Conservation (phyloP, 2,797 vertebrate species). For the Leptoclinus maculatus region DNA sequence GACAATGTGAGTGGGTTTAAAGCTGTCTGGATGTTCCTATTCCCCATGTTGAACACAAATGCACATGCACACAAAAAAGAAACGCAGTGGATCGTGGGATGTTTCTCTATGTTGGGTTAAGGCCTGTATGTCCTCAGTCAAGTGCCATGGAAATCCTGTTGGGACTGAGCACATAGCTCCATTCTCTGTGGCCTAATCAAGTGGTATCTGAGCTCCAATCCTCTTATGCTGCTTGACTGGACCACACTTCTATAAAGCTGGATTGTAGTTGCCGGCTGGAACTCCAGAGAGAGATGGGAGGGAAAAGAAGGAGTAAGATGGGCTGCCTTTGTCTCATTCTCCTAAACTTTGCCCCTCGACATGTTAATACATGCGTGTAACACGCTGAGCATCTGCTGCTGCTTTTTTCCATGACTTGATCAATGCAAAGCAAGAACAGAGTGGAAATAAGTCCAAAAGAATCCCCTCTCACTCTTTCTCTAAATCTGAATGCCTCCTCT, state of each 20-base stretch:
- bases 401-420: slow-evolving; percentile 31
- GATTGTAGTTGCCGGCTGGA: slow-evolving; percentile 31
- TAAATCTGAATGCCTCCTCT: slow-evolving; percentile 27
- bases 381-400: slow-evolving; percentile 20
- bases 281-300: slow-evolving; percentile 43
- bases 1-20: slow-evolving; percentile 19
- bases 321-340: slow-evolving; percentile 35
- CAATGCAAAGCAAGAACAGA: slow-evolving; percentile 22
- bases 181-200: slow-evolving; percentile 72
- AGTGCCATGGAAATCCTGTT: slow-evolving; percentile 81
- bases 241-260: slow-evolving; percentile 42
- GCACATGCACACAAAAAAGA: slow-evolving; percentile 40
- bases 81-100: slow-evolving; percentile 36
- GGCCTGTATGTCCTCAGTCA: slow-evolving; percentile 76
- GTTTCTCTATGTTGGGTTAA: slow-evolving; percentile 51
- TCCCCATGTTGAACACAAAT: slow-evolving; percentile 51
- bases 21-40: slow-evolving; percentile 37
- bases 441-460: slow-evolving; percentile 4
- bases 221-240: slow-evolving; percentile 72
- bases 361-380: slow-evolving; percentile 42
- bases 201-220: slow-evolving; percentile 72
- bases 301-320: slow-evolving; percentile 11
- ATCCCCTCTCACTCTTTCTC: background rate
- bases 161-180: slow-evolving; percentile 63
- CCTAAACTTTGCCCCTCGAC: slow-evolving; percentile 21